Evolutionary conservation across 1,140 invertebrate species (phyloP), one percentile per base, ranked within the genome.

Genomic region (Drosophila sucinea): DNA sequence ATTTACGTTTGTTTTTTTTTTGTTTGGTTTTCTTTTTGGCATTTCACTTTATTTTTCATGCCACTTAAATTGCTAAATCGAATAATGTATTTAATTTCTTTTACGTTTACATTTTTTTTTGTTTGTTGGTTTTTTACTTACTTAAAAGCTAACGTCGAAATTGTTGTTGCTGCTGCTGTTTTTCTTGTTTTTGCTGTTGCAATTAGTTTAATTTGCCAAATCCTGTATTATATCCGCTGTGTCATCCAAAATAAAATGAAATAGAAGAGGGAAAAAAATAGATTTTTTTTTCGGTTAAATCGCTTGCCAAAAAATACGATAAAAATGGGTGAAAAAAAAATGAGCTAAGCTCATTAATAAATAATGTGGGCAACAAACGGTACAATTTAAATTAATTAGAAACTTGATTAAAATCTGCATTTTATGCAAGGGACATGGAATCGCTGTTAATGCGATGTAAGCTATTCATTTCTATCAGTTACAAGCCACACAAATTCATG

Each of bases 141-240:
- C 82, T 86, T 79, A 77, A 77, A 82, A 76, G 69, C 72, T 82
- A 82, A 82, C 76, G 60, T 87, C 66, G 72, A 81, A 85, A 75
- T 75, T 60, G 60, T 17, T 72, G 7, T 61, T 69, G 57, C 66
- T 60, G 47, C 30, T 60, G 33, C 25, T 35, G 33, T 67, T 62
- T 54, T 54, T 74, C 67, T 41, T 61, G 32, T 25, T 75, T 73
- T 68, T 70, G 78, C 70, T 83, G 74, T 51, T 27, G 73, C 84
- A 83, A 89, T 89, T 87, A 78, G 84, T 83, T 89, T 89, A 89
- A 89, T 89, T 89, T 83, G 84, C 84, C 78, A 89, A 89, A 89
- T 89, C 84, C 84, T 89, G 84, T 89, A 89, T 89, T 67, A 89
- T 89, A 77, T 89, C 84, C 73, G 84, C 83, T 86, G 83, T 70